Conservation (phyloP, 1,140 invertebrate genomes). For the Drosophila quadrilineata region DNA sequence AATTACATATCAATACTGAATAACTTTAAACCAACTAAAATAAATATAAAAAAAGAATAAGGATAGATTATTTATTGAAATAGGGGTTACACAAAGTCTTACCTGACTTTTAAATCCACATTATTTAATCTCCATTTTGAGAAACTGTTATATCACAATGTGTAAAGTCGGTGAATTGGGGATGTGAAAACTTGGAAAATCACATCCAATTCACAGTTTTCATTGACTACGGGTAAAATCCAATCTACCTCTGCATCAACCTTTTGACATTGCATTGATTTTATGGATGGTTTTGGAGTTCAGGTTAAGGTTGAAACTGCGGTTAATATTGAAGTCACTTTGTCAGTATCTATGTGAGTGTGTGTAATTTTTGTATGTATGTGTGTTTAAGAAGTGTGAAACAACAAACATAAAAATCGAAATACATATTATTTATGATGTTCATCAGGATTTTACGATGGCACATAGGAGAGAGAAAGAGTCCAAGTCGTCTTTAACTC, state of each 20-base stretch:
- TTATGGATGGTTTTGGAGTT: too few relatives aligned
- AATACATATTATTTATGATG: slow-evolving; percentile 77
- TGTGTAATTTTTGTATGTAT: neutral
- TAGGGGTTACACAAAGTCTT: too few relatives aligned
- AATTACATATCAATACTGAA: too few relatives aligned
- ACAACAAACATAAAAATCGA: slow-evolving; percentile 71
- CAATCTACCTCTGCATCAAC: slow-evolving; percentile 51
- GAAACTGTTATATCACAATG: too few relatives aligned
- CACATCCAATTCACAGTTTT: slow-evolving; percentile 67
- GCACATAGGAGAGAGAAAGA: too few relatives aligned
- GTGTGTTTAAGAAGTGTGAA: slow-evolving; percentile 60
- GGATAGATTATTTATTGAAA: too few relatives aligned
- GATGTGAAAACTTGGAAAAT: slow-evolving; percentile 26
- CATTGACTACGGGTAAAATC: slow-evolving; percentile 50
- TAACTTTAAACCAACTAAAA: too few relatives aligned
- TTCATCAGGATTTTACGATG: slow-evolving; percentile 78
- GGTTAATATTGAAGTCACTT: neutral
- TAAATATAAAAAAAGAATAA: too few relatives aligned
- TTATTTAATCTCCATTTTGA: too few relatives aligned
- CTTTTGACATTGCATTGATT: slow-evolving; percentile 71
- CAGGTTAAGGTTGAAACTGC: slow-evolving; percentile 2
- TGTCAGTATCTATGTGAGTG: neutral
- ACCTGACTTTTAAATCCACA: too few relatives aligned
- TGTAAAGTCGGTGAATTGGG: too few relatives aligned
- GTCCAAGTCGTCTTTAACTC: too few relatives aligned